phyloP scores from a whole-genome alignment of 2,888 invertebrate species.

The Atherix ibis region DNA sequence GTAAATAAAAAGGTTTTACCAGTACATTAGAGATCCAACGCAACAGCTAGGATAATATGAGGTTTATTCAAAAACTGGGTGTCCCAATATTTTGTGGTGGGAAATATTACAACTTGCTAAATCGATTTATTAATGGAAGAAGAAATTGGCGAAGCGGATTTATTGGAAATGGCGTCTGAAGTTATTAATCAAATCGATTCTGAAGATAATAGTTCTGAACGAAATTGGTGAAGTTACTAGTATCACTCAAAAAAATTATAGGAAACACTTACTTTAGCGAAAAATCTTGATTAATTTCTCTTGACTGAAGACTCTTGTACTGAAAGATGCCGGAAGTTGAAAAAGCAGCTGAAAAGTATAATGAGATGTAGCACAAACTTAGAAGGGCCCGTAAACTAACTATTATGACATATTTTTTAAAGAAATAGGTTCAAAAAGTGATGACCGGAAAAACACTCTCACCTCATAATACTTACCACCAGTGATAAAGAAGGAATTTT shows the following conservation, averaged over 20 bases:
- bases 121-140: constrained; percentile 2
- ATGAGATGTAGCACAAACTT: too few species aligned
- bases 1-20: not conserved
- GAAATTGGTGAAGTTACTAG: constrained; percentile 4
- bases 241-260: constrained; percentile 3
- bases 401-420: too few species aligned
- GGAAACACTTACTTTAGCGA: constrained; percentile 3
- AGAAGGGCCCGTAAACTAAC: too few species aligned
- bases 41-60: constrained; percentile 2
- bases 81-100: not conserved
- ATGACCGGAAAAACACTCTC: too few species aligned
- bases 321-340: too few species aligned
- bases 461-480: too few species aligned
- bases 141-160: constrained; percentile 2
- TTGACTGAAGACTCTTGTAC: constrained; percentile 2
- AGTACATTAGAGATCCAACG: constrained; percentile 1
- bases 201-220: constrained; percentile 1
- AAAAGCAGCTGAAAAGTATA: too few species aligned
- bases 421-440: too few species aligned
- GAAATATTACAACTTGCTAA: constrained; percentile 4
- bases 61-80: constrained; percentile 1
- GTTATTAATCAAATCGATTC: constrained; percentile 4
- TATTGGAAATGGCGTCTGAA: constrained; percentile 2
- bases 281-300: constrained; percentile 3
- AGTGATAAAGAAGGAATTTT: too few species aligned